Conservation (phyloP, 2,113 vertebrate species). For the Globicephala melas region DNA sequence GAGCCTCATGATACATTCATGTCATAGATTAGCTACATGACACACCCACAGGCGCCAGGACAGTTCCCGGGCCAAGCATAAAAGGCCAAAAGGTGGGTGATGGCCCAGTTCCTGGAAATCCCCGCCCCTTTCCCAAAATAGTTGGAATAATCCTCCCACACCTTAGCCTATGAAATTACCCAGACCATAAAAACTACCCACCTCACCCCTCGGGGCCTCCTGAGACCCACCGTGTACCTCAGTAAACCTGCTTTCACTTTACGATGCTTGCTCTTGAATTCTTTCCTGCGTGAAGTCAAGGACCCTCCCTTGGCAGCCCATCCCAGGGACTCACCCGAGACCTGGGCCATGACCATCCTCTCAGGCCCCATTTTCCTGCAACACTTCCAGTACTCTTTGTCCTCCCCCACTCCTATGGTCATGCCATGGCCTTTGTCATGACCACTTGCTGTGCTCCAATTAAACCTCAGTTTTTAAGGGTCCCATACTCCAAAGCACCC, state of each 20-base stretch:
- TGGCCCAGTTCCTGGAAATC: not conserved
- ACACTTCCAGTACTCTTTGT: not conserved
- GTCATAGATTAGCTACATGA: not conserved
- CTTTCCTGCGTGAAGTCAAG: not conserved
- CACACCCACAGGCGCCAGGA: not conserved
- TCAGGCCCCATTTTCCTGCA: not conserved
- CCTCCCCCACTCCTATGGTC: not conserved
- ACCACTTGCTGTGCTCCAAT: not conserved
- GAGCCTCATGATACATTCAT: not conserved
- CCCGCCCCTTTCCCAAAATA: not conserved
- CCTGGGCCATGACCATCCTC: too few relatives aligned
- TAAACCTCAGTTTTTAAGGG: not conserved
- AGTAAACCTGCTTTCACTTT: not conserved
- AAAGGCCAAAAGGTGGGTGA: not conserved
- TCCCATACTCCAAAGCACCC: not conserved
- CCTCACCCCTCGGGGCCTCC: not conserved
- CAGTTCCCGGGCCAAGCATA: not conserved
- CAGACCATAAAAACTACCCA: not conserved
- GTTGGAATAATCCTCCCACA: not conserved
- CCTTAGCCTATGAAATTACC: not conserved
- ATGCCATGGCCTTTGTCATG: not conserved
- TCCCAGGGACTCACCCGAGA: not conserved
- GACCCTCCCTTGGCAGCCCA: not conserved
- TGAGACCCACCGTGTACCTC: not conserved
- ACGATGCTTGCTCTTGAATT: not conserved